These are phyloP conservation scores for Pipistrellus pipistrellus DNA, from an alignment of 2,797 vertebrate species.

Conservation along the genomic window DNA sequence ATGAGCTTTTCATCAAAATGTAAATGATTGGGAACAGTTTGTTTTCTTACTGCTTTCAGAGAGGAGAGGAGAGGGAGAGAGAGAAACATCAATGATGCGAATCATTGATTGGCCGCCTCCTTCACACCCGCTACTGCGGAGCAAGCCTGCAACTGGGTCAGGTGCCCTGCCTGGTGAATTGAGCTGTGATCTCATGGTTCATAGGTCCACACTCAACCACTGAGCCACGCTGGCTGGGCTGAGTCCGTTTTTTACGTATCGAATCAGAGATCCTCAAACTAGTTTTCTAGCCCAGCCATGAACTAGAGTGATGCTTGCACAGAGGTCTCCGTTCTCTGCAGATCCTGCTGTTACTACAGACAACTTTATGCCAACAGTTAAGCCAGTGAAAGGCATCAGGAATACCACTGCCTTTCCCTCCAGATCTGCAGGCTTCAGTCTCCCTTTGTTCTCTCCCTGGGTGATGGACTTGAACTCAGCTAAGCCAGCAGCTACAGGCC, in stretches of 20 bases:
- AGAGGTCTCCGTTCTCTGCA: neutral
- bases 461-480: constrained; percentile 59
- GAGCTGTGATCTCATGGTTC: neutral
- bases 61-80: neutral
- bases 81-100: no score
- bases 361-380: neutral
- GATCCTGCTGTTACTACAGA: neutral
- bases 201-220: neutral
- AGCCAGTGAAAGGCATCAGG: neutral
- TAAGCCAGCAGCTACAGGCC: neutral
- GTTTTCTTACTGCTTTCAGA: neutral
- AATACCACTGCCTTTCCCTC: neutral
- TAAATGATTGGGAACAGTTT: neutral
- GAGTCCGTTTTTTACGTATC: neutral
- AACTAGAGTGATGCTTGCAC: neutral
- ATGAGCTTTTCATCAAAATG: constrained; percentile 65
- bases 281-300: neutral
- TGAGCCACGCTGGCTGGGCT: neutral
- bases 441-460: accelerated
- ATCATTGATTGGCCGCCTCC: neutral
- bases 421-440: accelerated
- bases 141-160: neutral
- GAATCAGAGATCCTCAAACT: neutral
- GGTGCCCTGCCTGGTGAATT: neutral
- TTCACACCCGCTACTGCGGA: neutral